Evolutionary conservation across 2,113 vertebrate genomes (phyloP).

Genomic region (Ictidomys tridecemlineatus): DNA sequence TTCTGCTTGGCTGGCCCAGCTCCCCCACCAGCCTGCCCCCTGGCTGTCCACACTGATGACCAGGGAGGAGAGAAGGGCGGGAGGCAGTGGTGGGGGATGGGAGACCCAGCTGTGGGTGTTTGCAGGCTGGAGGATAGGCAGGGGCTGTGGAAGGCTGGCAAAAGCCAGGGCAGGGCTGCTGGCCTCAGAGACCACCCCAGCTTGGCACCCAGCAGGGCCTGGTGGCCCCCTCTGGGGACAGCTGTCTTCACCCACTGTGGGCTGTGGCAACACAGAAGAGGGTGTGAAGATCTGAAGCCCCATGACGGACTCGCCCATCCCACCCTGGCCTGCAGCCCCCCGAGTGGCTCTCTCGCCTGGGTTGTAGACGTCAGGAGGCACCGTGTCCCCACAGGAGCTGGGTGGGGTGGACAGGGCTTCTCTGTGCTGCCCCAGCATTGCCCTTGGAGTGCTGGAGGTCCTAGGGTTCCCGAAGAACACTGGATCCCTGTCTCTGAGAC

Average conservation of each 20-base stretch:
- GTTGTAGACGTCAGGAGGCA: rapidly evolving
- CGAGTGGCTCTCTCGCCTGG: rapidly evolving
- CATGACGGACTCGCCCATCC: not conserved
- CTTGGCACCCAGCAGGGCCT: not conserved
- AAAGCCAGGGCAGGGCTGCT: not conserved
- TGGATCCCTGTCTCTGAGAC: not conserved
- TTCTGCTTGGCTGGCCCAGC: not conserved
- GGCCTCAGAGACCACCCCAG: not conserved
- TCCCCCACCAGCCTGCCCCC: not conserved
- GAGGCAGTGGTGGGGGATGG: not conserved
- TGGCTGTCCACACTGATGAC: not conserved
- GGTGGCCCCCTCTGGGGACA: not conserved
- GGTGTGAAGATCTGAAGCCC: not conserved
- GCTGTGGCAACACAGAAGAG: not conserved
- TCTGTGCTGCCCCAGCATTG: not conserved
- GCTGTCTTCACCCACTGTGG: not conserved
- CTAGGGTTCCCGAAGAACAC: not conserved
- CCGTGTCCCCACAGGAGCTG: rapidly evolving
- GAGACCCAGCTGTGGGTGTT: not conserved
- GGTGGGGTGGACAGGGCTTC: not conserved
- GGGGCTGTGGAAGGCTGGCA: not conserved
- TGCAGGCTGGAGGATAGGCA: not conserved
- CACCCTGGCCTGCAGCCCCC: not conserved
- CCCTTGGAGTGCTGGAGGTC: not conserved
- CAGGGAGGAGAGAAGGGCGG: not conserved